A percentile compares a stretch with the other conserved stretches of the same genome.
These are phyloP conservation scores for Loris lydekkerianus DNA, from an alignment of 2,797 vertebrate species.

Conservation along the genomic window DNA sequence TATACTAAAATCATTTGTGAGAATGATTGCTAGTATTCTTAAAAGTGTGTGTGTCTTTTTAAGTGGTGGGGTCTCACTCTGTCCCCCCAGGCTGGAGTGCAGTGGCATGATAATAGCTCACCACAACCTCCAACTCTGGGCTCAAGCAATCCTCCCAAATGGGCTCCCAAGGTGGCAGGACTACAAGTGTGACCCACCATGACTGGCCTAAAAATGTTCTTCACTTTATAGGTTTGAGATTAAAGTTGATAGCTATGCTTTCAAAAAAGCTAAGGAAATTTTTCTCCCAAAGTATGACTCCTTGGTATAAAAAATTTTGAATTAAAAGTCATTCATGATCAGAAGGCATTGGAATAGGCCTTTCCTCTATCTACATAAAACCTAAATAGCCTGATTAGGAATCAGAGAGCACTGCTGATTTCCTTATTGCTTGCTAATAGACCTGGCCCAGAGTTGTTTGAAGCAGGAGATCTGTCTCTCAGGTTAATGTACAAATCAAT, in stretches of 20 bases:
- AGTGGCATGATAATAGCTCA: background rate
- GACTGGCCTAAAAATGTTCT: background rate
- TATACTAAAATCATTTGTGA: background rate
- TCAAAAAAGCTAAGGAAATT: background rate
- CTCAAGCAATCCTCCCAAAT: background rate
- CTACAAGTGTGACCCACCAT: background rate
- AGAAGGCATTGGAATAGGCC: too few species aligned
- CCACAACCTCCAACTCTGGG: background rate
- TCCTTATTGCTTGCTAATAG: too few species aligned
- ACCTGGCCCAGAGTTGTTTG: too few species aligned
- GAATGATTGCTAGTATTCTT: background rate
- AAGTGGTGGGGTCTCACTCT: background rate
- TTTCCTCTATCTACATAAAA: too few species aligned
- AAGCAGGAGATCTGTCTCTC: too few species aligned
- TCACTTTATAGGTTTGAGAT: constrained; percentile 29
- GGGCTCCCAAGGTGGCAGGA: background rate
- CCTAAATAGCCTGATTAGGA: too few species aligned
- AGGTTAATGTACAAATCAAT: too few species aligned
- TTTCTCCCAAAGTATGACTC: too few species aligned
- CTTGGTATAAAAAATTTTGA: too few species aligned
- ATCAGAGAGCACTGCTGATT: too few species aligned
- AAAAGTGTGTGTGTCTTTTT: background rate
- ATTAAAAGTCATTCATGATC: too few species aligned
- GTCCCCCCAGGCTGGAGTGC: too few species aligned
- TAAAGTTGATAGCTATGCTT: background rate